These are phyloP conservation scores for mouse (Mus musculus) DNA, from an alignment of 2,113 vertebrate genomes.

Conservation along the genomic window DNA sequence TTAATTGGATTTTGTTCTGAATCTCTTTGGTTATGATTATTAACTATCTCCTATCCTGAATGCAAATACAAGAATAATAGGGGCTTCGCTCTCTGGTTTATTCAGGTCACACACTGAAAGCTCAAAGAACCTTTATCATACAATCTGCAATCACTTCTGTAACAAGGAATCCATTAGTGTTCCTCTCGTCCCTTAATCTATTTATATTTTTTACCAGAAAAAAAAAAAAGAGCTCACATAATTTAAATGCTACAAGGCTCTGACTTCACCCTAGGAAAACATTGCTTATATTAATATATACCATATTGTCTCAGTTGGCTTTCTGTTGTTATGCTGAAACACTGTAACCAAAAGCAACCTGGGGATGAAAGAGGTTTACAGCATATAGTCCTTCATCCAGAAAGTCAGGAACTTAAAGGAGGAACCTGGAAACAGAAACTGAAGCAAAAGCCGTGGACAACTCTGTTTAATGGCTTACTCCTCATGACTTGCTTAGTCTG, in stretches of 20 bases:
- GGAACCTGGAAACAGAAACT: neutral
- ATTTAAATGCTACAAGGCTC: neutral
- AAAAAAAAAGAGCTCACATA: neutral
- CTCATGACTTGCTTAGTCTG: neutral
- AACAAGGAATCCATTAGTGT: conserved; percentile 6
- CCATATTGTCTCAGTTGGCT: neutral
- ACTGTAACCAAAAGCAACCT: neutral
- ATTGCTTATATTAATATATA: neutral
- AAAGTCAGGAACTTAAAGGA: neutral
- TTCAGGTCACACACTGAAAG: neutral
- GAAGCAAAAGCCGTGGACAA: neutral
- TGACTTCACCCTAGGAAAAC: neutral
- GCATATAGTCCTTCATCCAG: neutral
- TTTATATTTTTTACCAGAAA: neutral
- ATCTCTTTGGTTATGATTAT: neutral
- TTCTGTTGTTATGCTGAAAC: neutral
- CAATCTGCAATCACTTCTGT: neutral
- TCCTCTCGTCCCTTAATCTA: neutral
- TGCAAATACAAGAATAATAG: neutral
- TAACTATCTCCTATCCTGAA: neutral
- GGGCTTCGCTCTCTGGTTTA: neutral
- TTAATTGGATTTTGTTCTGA: neutral
- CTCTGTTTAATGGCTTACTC: neutral
- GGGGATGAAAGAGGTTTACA: neutral
- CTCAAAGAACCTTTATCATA: neutral